These are phyloP conservation scores for Uria aalge DNA, from an alignment of 2,113 vertebrate species.

Conservation along the genomic window DNA sequence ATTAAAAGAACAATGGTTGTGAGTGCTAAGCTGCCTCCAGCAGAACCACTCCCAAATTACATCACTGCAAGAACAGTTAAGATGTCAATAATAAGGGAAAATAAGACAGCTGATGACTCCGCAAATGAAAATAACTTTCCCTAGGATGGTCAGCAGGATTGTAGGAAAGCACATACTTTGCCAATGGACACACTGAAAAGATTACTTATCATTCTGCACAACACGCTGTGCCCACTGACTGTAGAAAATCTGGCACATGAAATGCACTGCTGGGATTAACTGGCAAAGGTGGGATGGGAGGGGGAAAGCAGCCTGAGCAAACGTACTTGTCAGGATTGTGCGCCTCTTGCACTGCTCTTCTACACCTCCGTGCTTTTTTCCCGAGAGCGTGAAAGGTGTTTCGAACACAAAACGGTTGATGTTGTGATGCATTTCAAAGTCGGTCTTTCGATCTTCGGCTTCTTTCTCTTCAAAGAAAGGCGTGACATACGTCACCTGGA, in stretches of 20 bases:
- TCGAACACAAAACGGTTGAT: slow-evolving; percentile 96
- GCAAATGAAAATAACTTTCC: not conserved
- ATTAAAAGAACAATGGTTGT: not conserved
- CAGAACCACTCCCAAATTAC: not conserved
- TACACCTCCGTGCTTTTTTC: slow-evolving; percentile 94
- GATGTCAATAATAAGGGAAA: not conserved
- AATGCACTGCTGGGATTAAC: not conserved
- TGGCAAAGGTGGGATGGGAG: accelerated
- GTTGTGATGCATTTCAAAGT: slow-evolving; percentile 96
- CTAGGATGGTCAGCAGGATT: not conserved
- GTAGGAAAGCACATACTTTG: not conserved
- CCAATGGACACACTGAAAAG: not conserved
- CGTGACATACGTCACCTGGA: slow-evolving; percentile 95
- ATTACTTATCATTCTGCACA: not conserved
- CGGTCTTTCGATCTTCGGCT: slow-evolving; percentile 87
- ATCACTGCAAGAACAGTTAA: not conserved
- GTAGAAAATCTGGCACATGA: not conserved
- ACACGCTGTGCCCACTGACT: not conserved
- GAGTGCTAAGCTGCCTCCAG: not conserved
- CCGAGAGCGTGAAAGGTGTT: slow-evolving; percentile 93
- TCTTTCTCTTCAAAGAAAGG: slow-evolving; percentile 97
- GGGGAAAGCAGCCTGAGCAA: not conserved
- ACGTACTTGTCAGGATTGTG: slow-evolving; percentile 91
- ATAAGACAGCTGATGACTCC: not conserved
- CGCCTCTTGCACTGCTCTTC: slow-evolving; percentile 97